Evolutionary conservation across 2,888 invertebrate species (phyloP), one percentile per base, ranked within the genome.

Genomic region (Tenthredo livida): DNA sequence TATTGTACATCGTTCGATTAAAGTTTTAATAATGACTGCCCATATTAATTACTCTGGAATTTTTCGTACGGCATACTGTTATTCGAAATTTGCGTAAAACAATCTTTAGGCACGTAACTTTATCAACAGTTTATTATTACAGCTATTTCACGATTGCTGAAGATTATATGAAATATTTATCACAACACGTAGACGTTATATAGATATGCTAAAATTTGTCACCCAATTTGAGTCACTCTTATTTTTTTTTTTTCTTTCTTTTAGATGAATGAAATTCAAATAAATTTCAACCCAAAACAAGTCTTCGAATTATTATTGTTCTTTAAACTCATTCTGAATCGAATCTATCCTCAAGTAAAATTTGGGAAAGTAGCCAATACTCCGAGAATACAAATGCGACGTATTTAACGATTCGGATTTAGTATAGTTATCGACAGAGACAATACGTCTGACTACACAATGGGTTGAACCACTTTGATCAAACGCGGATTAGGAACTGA

Each of bases 361-460:
- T 25, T 12, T 25, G 17, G 33, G 33, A 17, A 67, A 67, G 29
- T 67, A 17, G 17, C 33, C 67, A 29, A 25, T 33, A 33, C 67
- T 33, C 33, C 6, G 33, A 29, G 17, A 33, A 17, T 67, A 67
- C 33, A 17, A 67, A 67, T 33, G 25, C 67, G 67, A 17, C 12
- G 67, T 67, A 33, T 67, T 25, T 25, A 17, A 67, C 33, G 67
- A 67, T 67, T 67, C 29, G 15, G 33, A 67, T 33, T 15, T 33
- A 21, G 73, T 21, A 72, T 21, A 72, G 33, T 17, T 72, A 67
- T 67, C 25, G 54, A 33, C 77, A 29, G 50, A 29, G 77, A 77
- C 77, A n/a, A 29, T 40, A 29, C 54, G 77, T 77, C 77, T 77
- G 77, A 77, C 77, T 77, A 33, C 33, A 29, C 50, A 77, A 77